Percentiles rank a stretch among this genome's conserved stretches.
phyloP scores from a whole-genome alignment of 1,140 invertebrate genomes.

The Medauroidea extradentata region DNA sequence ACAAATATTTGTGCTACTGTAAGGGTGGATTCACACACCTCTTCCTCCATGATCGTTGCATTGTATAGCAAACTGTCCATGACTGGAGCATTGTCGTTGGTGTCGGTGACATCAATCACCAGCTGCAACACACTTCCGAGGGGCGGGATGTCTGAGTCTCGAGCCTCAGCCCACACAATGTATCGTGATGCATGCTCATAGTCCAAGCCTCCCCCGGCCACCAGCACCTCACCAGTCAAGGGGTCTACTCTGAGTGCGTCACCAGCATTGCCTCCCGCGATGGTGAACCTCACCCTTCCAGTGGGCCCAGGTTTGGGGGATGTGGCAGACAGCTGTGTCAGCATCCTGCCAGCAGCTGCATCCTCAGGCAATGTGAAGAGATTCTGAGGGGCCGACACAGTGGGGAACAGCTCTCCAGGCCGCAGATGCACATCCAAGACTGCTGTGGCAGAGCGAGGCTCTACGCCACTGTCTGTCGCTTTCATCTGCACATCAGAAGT shows the following conservation, averaged over 20 bases:
- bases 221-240: slow-evolving; percentile 69
- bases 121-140: slow-evolving; percentile 70
- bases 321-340: slow-evolving; percentile 64
- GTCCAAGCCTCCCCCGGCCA: slow-evolving; percentile 76
- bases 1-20: no score
- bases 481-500: no score
- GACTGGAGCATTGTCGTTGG: slow-evolving; percentile 85
- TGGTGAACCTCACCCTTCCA: slow-evolving; percentile 69
- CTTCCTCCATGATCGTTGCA: slow-evolving; percentile 79
- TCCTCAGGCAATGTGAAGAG: slow-evolving; percentile 77
- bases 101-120: slow-evolving; percentile 81
- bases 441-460: slow-evolving; percentile 57
- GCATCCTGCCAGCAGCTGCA: slow-evolving; percentile 62
- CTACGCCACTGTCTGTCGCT: slow-evolving; percentile 32
- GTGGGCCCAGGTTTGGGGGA: slow-evolving; percentile 66
- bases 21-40: no score
- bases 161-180: slow-evolving; percentile 90
- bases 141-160: slow-evolving; percentile 75
- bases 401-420: slow-evolving; percentile 68
- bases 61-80: slow-evolving; percentile 80
- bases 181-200: slow-evolving; percentile 81
- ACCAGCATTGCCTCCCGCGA: slow-evolving; percentile 88
- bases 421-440: slow-evolving; percentile 66
- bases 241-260: slow-evolving; percentile 77
- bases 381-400: slow-evolving; percentile 61